These are phyloP conservation scores for Allacma fusca DNA, from an alignment of 2,888 invertebrate species.

Conservation along the genomic window DNA sequence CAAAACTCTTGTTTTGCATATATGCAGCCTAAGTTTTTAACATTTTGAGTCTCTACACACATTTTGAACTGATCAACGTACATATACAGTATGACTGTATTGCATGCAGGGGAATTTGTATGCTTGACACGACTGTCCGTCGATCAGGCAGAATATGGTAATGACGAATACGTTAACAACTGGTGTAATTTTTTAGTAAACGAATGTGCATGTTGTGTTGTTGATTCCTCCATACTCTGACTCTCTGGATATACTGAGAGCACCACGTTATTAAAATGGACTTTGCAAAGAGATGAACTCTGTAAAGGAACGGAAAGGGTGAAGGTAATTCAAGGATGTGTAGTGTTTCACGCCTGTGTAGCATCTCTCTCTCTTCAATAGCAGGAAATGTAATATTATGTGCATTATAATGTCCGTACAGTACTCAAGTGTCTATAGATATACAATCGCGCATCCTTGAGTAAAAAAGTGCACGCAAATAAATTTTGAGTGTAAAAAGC, in stretches of 20 bases:
- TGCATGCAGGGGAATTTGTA: not conserved
- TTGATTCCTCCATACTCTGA: not conserved
- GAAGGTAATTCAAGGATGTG: slow-evolving; percentile 18
- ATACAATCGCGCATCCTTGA: not conserved
- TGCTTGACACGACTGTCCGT: slow-evolving; percentile 3
- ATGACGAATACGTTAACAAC: slow-evolving; percentile 3
- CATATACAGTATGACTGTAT: not conserved
- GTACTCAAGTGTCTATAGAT: too few relatives aligned
- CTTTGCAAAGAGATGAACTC: too few relatives aligned
- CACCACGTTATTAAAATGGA: too few relatives aligned
- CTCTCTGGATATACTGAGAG: too few relatives aligned
- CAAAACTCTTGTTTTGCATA: too few relatives aligned
- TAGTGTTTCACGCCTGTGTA: slow-evolving; percentile 1
- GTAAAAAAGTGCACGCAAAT: not conserved
- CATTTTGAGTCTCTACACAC: not conserved
- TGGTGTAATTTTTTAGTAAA: not conserved
- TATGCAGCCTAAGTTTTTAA: too few relatives aligned
- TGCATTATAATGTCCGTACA: too few relatives aligned
- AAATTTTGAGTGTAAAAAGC: not conserved
- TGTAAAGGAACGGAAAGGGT: not conserved
- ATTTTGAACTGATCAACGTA: not conserved
- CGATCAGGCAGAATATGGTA: slow-evolving; percentile 9
- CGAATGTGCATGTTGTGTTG: not conserved
- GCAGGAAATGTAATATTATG: not conserved
- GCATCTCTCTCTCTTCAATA: not conserved